Percentiles rank a stretch among this genome's conserved stretches.
Conservation (phyloP, 2,113 vertebrate species). For the Neodontobutis hainanensis region DNA sequence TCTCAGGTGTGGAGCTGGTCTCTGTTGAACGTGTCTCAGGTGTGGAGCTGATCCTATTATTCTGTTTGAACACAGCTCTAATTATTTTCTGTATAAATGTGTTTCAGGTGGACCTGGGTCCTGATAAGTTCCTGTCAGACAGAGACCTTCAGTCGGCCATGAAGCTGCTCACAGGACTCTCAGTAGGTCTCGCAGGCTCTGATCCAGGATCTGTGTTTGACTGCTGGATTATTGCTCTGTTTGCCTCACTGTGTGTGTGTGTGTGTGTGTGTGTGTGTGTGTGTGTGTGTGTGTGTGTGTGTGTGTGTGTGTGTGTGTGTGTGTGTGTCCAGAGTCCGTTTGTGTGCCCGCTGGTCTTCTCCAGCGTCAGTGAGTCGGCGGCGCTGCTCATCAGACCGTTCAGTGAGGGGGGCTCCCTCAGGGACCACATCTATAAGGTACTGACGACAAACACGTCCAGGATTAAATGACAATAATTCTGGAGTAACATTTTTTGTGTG, state of each 20-base stretch:
- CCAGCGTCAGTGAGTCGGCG: conserved; percentile 90
- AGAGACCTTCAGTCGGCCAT: conserved; percentile 94
- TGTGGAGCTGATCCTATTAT: too few species aligned
- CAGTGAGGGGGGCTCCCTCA: conserved; percentile 92
- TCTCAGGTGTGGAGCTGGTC: too few species aligned
- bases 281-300: too few species aligned
- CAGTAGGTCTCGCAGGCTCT: conserved; percentile 78
- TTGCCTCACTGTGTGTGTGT: too few species aligned
- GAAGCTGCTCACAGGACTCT: conserved; percentile 88
- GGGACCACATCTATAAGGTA: conserved; percentile 98
- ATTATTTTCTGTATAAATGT: conserved; percentile 1
- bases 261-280: too few species aligned
- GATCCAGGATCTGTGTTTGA: too few species aligned
- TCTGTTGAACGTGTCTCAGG: too few species aligned
- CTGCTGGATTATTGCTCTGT: too few species aligned
- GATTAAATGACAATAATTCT: too few species aligned
- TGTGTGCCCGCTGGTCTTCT: conserved; percentile 89
- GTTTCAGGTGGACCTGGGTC: conserved; percentile 92
- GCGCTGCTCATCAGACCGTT: conserved; percentile 90
- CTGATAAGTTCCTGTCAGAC: conserved; percentile 94
- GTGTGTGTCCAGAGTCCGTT: conserved; percentile 82
- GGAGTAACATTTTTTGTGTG: too few species aligned
- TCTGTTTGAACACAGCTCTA: too few species aligned
- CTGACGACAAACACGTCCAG: too few species aligned
- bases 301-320: background rate